Evolutionary conservation across 2,888 invertebrate genomes (phyloP).

Genomic region (Chloroclysta siterata): DNA sequence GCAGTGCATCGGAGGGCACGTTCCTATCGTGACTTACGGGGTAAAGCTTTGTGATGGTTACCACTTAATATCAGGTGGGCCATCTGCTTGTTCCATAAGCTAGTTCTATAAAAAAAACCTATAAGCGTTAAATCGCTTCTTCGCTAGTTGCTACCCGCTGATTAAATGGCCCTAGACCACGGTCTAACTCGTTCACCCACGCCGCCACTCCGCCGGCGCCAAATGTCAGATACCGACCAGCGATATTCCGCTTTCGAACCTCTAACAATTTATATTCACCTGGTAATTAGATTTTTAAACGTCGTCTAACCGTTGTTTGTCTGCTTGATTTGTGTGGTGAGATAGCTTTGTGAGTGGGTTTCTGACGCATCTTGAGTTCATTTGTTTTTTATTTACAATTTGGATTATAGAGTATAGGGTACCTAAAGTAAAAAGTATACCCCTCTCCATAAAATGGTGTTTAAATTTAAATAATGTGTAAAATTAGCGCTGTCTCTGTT

Average conservation of each 20-base stretch:
- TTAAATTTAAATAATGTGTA: no score
- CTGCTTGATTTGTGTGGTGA: conserved; percentile 36
- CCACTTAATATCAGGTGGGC: no score
- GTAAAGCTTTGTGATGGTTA: no score
- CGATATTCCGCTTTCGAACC: conserved; percentile 49
- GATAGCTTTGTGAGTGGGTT: conserved; percentile 27
- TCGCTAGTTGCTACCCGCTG: conserved; percentile 25
- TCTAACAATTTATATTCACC: conserved; percentile 54
- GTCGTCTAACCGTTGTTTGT: conserved; percentile 44
- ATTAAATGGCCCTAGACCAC: conserved; percentile 49
- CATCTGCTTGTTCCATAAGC: no score
- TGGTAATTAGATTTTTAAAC: conserved; percentile 53
- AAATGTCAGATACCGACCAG: conserved; percentile 53
- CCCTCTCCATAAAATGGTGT: no score
- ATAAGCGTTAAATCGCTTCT: no score
- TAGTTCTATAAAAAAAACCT: no score
- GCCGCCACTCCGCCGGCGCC: conserved; percentile 57
- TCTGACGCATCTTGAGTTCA: conserved; percentile 12
- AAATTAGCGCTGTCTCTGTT: no score
- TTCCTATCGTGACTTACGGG: no score
- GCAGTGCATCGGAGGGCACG: no score
- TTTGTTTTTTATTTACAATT: conserved; percentile 1
- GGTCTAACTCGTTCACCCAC: conserved; percentile 71
- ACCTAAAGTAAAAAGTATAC: neutral
- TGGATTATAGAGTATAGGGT: neutral